These are phyloP conservation scores for Empis livida DNA, from an alignment of 2,888 invertebrate genomes.

Conservation along the genomic window DNA sequence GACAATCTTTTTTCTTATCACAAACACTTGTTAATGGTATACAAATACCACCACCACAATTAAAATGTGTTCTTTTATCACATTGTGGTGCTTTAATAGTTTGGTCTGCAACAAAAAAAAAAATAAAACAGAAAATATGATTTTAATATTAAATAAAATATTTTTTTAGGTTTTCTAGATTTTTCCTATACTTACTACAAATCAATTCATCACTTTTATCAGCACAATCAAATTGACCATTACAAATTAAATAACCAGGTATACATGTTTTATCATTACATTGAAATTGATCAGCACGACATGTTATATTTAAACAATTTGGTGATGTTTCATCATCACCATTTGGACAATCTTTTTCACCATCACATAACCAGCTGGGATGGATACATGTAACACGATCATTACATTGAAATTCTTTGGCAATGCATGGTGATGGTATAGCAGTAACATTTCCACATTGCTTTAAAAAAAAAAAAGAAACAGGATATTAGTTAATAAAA, in stretches of 20 bases:
- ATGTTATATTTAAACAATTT: constrained; percentile 57
- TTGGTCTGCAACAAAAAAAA: neutral
- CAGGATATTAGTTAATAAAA: no score
- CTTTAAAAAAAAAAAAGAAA: constrained; percentile 33
- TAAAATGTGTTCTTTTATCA: constrained; percentile 66
- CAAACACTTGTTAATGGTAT: constrained; percentile 69
- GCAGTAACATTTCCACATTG: constrained; percentile 44
- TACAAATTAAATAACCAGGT: constrained; percentile 67
- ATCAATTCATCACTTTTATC: constrained; percentile 79
- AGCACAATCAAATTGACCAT: constrained; percentile 65
- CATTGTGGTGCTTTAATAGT: constrained; percentile 39
- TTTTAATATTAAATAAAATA: no score
- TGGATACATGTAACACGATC: constrained; percentile 72
- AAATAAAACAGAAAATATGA: neutral
- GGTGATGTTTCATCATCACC: constrained; percentile 63
- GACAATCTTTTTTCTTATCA: constrained; percentile 75
- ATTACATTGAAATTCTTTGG: constrained; percentile 64
- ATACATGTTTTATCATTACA: constrained; percentile 72
- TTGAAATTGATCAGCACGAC: constrained; percentile 75
- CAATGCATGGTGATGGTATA: constrained; percentile 49
- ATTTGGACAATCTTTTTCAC: constrained; percentile 68
- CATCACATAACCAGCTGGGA: constrained; percentile 73
- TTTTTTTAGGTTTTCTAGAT: no score
- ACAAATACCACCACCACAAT: constrained; percentile 75
- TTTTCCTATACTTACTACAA: constrained; percentile 49